Percentiles rank a stretch among this genome's conserved stretches.
phyloP scores from a whole-genome alignment of 2,797 vertebrate species.

The Sphaeramia orbicularis region DNA sequence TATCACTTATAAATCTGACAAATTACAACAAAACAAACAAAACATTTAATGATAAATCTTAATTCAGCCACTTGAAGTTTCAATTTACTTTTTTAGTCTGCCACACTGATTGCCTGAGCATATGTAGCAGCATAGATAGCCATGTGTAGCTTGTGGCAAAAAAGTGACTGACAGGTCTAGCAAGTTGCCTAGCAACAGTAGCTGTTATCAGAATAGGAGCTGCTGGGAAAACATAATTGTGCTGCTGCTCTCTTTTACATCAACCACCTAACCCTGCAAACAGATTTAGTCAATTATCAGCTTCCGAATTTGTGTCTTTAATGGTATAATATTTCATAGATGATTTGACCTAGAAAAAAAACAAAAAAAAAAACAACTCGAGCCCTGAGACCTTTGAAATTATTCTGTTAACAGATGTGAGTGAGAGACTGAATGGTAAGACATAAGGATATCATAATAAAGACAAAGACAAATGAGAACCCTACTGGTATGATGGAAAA shows the following conservation, averaged over 20 bases:
- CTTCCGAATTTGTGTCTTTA: neutral
- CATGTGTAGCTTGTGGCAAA: conserved; percentile 6
- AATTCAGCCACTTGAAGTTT: neutral
- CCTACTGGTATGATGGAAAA: neutral
- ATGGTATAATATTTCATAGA: no score
- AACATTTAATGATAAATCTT: neutral
- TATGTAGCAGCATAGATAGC: neutral
- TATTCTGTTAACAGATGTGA: neutral
- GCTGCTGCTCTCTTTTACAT: neutral
- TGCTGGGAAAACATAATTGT: neutral
- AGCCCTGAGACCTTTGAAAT: no score
- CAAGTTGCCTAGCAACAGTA: conserved; percentile 8
- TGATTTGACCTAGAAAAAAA: no score
- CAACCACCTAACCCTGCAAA: neutral
- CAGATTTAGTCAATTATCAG: neutral
- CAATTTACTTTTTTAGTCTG: neutral
- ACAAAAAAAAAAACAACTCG: no score
- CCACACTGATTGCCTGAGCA: neutral
- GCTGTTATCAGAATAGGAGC: neutral
- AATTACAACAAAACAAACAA: neutral
- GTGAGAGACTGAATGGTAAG: neutral
- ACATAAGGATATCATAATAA: no score
- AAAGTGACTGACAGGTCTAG: conserved; percentile 3
- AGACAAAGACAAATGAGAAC: neutral
- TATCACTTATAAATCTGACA: neutral